These are phyloP conservation scores for Sclerurus mexicanus DNA, from an alignment of 2,113 vertebrate genomes.

Conservation along the genomic window DNA sequence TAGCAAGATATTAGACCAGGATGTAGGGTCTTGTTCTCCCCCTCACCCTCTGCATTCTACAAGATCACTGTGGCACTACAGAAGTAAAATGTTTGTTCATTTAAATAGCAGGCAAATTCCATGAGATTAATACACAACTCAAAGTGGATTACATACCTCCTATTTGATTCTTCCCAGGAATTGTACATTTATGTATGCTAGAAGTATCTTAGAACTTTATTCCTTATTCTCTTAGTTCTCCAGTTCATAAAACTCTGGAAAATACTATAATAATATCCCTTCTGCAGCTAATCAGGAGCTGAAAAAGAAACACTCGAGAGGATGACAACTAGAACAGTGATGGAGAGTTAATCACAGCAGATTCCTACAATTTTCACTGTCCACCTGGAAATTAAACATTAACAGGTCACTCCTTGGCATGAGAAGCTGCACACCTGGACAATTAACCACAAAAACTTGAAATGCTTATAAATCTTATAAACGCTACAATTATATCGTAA, in stretches of 20 bases:
- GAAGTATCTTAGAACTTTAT: neutral
- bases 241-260: neutral
- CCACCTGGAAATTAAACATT: neutral
- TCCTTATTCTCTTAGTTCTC: neutral
- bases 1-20: neutral
- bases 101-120: neutral
- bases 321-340: neutral
- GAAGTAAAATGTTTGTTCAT: neutral
- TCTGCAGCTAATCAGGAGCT: neutral
- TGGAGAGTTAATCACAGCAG: neutral
- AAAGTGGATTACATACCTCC: fast-evolving
- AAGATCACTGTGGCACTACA: neutral
- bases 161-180: neutral
- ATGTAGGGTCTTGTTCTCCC: fast-evolving
- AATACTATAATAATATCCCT: neutral
- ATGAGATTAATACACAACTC: neutral
- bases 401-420: neutral
- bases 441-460: neutral
- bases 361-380: neutral
- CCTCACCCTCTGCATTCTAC: neutral
- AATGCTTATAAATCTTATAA: neutral
- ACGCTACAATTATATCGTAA: too few relatives aligned
- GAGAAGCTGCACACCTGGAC: neutral
- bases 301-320: neutral
- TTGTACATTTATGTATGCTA: neutral